Evolutionary conservation across 1,140 invertebrate genomes (phyloP).

Genomic region (Caerostris darwini): DNA sequence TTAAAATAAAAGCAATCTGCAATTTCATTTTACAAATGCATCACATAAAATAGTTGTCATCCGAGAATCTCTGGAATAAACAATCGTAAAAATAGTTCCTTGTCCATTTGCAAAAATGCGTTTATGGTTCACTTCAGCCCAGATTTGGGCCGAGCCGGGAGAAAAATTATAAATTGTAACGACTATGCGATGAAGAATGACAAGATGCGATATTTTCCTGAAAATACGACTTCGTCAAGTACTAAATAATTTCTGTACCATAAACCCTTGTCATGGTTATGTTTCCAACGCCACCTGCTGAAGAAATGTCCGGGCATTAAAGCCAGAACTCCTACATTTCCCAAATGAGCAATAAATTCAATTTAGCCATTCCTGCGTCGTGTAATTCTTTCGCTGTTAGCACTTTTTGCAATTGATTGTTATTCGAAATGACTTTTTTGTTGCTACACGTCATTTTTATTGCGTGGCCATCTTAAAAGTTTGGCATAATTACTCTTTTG

Average conservation of each 20-base stretch:
- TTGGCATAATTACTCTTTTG: no score
- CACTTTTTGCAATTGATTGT: neutral
- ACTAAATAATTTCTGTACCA: neutral
- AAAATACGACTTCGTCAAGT: neutral
- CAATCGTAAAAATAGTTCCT: no score
- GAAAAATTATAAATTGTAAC: neutral
- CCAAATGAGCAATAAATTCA: conserved; percentile 7
- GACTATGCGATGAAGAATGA: neutral
- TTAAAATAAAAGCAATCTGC: no score
- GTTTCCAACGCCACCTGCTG: neutral
- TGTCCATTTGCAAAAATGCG: no score
- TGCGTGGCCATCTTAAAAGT: neutral
- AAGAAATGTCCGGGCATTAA: neutral
- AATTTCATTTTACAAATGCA: no score
- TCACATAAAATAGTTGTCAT: no score
- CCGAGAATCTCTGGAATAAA: no score
- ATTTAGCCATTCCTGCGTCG: neutral
- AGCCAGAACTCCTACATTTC: neutral
- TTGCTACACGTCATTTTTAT: neutral
- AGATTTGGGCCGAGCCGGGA: neutral
- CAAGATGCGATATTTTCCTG: neutral
- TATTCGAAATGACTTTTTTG: neutral
- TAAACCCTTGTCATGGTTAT: neutral
- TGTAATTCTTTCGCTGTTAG: neutral
- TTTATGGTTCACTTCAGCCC: neutral